Evolutionary conservation across 1,140 invertebrate species (phyloP).

Genomic region (Leguminivora glycinivorella): DNA sequence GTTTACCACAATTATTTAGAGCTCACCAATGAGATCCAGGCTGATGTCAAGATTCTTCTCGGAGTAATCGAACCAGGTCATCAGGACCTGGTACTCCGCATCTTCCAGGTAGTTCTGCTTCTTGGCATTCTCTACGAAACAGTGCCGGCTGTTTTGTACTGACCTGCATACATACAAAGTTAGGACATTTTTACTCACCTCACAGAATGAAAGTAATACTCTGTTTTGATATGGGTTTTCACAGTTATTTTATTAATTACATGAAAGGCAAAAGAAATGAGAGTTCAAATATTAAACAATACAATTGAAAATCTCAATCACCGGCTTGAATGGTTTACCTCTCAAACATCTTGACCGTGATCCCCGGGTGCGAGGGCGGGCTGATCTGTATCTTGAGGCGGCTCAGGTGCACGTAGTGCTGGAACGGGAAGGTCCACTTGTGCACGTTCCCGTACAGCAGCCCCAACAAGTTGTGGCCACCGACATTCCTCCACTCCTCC

Average conservation of each 20-base stretch:
- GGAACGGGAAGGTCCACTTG: constrained; percentile 90
- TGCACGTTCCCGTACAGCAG: constrained; percentile 89
- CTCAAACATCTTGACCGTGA: constrained; percentile 92
- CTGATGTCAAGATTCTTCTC: constrained; percentile 84
- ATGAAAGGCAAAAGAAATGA: too few relatives aligned
- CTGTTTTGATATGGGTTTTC: too few relatives aligned
- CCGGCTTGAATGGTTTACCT: too few relatives aligned
- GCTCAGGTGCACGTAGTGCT: constrained; percentile 93
- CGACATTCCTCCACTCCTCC: constrained; percentile 90
- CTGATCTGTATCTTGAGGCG: constrained; percentile 90
- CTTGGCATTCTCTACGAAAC: constrained; percentile 90
- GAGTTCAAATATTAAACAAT: too few relatives aligned
- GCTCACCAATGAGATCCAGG: constrained; percentile 91
- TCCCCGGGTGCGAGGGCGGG: constrained; percentile 76
- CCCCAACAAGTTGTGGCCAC: constrained; percentile 90
- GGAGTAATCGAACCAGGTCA: constrained; percentile 91
- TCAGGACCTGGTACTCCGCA: constrained; percentile 85
- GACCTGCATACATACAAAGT: constrained; percentile 57
- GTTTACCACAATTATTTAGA: constrained; percentile 31
- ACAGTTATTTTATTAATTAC: too few relatives aligned
- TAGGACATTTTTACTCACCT: background rate
- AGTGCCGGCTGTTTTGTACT: constrained; percentile 80
- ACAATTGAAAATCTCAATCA: too few relatives aligned
- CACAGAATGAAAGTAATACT: too few relatives aligned
- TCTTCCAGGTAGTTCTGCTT: constrained; percentile 77